Evolutionary conservation across 2,113 vertebrate species (phyloP).

Genomic region (Vidua chalybeata): DNA sequence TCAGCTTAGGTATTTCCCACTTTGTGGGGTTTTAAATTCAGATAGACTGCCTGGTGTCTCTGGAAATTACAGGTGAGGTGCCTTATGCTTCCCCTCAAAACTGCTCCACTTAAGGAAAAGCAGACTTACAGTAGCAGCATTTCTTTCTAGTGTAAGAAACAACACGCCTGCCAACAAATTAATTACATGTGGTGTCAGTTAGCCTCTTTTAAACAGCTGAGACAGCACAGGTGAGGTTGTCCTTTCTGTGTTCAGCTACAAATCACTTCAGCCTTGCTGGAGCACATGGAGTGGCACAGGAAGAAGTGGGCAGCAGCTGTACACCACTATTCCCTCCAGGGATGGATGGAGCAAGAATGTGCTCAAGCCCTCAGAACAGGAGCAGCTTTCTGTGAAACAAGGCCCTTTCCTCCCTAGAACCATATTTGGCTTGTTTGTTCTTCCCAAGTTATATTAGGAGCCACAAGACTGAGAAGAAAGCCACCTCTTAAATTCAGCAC

Average conservation of each 20-base stretch:
- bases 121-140: neutral
- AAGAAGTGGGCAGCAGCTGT: neutral
- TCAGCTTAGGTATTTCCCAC: neutral
- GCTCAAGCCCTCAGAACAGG: neutral
- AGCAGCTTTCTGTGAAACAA: neutral
- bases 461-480: neutral
- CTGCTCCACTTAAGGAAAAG: neutral
- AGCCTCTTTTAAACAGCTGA: neutral
- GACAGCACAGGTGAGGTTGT: neutral
- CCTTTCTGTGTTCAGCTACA: neutral
- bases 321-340: neutral
- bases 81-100: neutral
- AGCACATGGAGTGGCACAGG: neutral
- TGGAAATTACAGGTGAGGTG: neutral
- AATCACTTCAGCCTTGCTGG: neutral
- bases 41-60: neutral
- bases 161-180: neutral
- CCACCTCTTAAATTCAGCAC: neutral
- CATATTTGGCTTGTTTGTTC: rapidly evolving
- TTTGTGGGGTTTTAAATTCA: neutral
- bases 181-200: neutral
- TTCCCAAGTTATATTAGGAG: neutral
- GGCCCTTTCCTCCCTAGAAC: neutral
- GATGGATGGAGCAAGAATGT: neutral
- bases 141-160: neutral